phyloP scores from a whole-genome alignment of 2,113 vertebrate genomes.

The Gymnorhina tibicen region DNA sequence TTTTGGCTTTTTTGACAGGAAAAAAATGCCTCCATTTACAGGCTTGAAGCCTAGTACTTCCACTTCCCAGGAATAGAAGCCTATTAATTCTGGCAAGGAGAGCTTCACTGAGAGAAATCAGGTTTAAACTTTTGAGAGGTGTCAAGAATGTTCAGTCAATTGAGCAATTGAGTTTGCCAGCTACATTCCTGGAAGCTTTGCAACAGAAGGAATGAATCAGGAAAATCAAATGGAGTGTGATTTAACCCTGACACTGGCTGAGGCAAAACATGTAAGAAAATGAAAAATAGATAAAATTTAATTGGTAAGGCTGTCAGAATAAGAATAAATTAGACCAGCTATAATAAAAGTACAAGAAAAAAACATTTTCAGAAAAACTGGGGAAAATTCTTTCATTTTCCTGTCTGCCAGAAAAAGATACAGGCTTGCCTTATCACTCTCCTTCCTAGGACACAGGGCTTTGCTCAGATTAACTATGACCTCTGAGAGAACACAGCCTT shows the following conservation, averaged over 20 bases:
- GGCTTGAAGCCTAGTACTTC: neutral
- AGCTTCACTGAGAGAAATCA: neutral
- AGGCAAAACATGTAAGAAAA: neutral
- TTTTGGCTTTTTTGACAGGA: neutral
- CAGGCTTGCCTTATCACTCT: neutral
- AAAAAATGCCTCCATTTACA: neutral
- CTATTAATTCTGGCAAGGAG: neutral
- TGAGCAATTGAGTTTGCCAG: neutral
- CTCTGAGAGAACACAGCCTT: neutral
- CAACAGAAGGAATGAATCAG: constrained; percentile 25
- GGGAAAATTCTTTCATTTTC: neutral
- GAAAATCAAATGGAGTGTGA: neutral
- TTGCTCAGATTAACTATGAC: neutral
- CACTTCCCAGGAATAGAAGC: neutral
- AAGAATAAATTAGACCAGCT: neutral
- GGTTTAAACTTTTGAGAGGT: neutral
- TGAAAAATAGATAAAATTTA: neutral
- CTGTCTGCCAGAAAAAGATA: neutral
- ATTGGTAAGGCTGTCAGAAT: neutral
- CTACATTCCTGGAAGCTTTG: constrained; percentile 20
- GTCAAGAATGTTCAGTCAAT: constrained; percentile 15
- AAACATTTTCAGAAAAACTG: neutral
- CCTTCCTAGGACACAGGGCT: neutral
- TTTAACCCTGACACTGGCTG: neutral
- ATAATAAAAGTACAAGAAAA: neutral